These are phyloP conservation scores for Calosoma granatense DNA, from an alignment of 1,140 invertebrate species.

Conservation along the genomic window DNA sequence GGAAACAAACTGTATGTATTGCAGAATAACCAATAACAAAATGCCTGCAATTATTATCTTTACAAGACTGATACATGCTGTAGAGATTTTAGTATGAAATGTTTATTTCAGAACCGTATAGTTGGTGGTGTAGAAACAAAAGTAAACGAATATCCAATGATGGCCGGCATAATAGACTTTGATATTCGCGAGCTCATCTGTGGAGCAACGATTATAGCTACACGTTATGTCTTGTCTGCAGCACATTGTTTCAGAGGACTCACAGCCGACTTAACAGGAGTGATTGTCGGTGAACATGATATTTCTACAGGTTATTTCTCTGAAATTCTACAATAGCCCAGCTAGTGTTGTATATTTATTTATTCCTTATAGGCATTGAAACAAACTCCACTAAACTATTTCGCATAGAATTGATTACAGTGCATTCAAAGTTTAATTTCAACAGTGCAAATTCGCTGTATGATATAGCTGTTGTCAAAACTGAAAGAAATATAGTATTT, in stretches of 20 bases:
- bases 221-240: slow-evolving; percentile 52
- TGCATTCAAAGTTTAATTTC: slow-evolving; percentile 25
- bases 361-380: too few relatives aligned
- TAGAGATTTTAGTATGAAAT: too few relatives aligned
- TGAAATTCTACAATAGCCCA: slow-evolving; percentile 10
- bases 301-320: too few relatives aligned
- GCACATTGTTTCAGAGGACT: slow-evolving; percentile 48
- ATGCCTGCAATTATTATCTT: too few relatives aligned
- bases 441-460: slow-evolving; percentile 39
- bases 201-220: slow-evolving; percentile 53
- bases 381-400: too few relatives aligned
- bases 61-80: too few relatives aligned
- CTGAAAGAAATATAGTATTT: slow-evolving; percentile 39
- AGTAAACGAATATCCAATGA: slow-evolving; percentile 55
- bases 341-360: too few relatives aligned
- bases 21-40: too few relatives aligned
- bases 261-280: slow-evolving; percentile 21
- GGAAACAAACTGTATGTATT: slow-evolving; percentile 41
- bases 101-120: slow-evolving; percentile 44
- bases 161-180: slow-evolving; percentile 45
- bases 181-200: slow-evolving; percentile 38
- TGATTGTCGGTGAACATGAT: slow-evolving; percentile 46
- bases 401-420: too few relatives aligned
- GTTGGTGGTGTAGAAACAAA: slow-evolving; percentile 47
- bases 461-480: slow-evolving; percentile 52